phyloP scores from a whole-genome alignment of 2,888 invertebrate species.

The Andricus curvator region DNA sequence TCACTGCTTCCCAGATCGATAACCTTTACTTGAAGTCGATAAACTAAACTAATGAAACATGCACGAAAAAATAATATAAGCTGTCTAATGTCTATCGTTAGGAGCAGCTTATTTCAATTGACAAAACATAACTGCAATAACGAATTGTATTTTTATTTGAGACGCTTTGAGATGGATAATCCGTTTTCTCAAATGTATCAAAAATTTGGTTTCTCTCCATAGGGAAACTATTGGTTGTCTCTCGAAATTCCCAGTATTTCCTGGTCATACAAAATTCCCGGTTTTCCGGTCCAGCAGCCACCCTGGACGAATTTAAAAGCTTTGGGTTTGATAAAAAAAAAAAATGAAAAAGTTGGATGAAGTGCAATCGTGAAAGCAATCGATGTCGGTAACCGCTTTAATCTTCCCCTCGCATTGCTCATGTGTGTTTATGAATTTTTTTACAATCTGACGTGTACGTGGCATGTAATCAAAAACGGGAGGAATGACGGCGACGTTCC shows the following conservation, averaged over 20 bases:
- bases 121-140: too few relatives aligned
- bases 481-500: constrained; percentile 10
- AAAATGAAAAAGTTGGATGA: background rate
- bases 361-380: constrained; percentile 56
- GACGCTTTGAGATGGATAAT: too few relatives aligned
- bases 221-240: too few relatives aligned
- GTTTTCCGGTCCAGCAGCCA: too few relatives aligned
- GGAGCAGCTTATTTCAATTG: too few relatives aligned
- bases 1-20: background rate
- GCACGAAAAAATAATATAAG: too few relatives aligned
- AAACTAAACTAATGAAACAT: background rate
- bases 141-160: too few relatives aligned
- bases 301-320: background rate
- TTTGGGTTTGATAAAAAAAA: background rate
- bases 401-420: constrained; percentile 50
- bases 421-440: constrained; percentile 46
- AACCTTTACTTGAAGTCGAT: background rate
- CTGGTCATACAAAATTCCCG: too few relatives aligned
- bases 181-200: too few relatives aligned
- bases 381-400: constrained; percentile 61
- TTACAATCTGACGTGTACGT: constrained; percentile 53
- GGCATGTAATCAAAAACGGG: constrained; percentile 65
- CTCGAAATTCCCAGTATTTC: too few relatives aligned
- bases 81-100: too few relatives aligned
- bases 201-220: too few relatives aligned